These are phyloP conservation scores for Scrobipalpa atriplicella DNA, from an alignment of 2,888 invertebrate genomes.

Conservation along the genomic window DNA sequence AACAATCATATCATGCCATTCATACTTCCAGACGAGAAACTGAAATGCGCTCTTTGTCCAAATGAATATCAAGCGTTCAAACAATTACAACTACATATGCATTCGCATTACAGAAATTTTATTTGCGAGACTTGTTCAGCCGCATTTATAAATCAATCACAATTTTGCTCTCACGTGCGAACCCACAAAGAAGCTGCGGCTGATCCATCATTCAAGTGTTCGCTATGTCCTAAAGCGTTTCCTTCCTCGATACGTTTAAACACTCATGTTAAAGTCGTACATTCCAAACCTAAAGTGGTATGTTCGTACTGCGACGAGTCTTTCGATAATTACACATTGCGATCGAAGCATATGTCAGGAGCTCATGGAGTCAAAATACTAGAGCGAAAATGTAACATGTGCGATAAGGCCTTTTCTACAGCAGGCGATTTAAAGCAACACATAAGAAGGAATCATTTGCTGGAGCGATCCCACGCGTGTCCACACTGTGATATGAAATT, in stretches of 20 bases:
- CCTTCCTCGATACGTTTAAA: constrained; percentile 37
- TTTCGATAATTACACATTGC: background rate
- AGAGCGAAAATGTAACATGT: background rate
- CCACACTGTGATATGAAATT: constrained; percentile 30
- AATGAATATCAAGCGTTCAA: constrained; percentile 52
- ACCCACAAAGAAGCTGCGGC: constrained; percentile 50
- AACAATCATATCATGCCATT: constrained; percentile 60
- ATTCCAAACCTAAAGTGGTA: constrained; percentile 35
- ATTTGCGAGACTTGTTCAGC: constrained; percentile 50
- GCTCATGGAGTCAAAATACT: background rate
- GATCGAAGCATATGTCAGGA: background rate
- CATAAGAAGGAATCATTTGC: constrained; percentile 68
- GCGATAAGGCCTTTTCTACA: background rate
- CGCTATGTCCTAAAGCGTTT: constrained; percentile 40
- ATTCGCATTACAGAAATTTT: constrained; percentile 52
- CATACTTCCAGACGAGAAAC: constrained; percentile 49
- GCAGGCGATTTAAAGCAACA: constrained; percentile 65
- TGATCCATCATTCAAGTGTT: constrained; percentile 43
- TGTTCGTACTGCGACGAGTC: constrained; percentile 39
- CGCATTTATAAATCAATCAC: constrained; percentile 32
- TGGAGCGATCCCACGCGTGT: background rate
- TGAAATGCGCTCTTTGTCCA: constrained; percentile 52
- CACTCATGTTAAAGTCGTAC: constrained; percentile 35
- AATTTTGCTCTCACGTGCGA: constrained; percentile 27
- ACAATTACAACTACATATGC: constrained; percentile 24